These are phyloP conservation scores for Penaeus indicus DNA, from an alignment of 1,140 invertebrate species.

Conservation along the genomic window DNA sequence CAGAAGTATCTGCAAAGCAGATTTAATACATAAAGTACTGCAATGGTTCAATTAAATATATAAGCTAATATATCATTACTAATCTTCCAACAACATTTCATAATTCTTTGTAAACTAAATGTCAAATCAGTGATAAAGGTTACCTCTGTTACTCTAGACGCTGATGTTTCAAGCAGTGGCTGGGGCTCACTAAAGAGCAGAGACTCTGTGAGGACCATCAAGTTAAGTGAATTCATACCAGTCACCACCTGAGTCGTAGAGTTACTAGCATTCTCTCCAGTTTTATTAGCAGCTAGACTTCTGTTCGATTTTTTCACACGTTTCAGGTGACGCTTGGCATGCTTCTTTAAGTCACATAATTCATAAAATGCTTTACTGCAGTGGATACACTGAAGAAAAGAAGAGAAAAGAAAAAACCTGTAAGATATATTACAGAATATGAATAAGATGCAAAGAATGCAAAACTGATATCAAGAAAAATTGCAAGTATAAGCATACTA, in stretches of 20 bases:
- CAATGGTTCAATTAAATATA: neutral
- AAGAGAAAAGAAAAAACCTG: neutral
- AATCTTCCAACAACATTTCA: too few species aligned
- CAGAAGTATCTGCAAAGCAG: slow-evolving; percentile 28
- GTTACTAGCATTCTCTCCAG: slow-evolving; percentile 3
- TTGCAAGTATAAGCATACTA: neutral
- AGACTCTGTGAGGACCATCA: slow-evolving; percentile 48
- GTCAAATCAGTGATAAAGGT: neutral
- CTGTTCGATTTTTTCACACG: slow-evolving; percentile 34
- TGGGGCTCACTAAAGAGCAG: slow-evolving; percentile 45
- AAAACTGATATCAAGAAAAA: too few species aligned
- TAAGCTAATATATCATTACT: too few species aligned
- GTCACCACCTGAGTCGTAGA: slow-evolving; percentile 5
- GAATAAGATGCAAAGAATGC: neutral
- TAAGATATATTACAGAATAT: neutral
- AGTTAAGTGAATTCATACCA: slow-evolving; percentile 32
- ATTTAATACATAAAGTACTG: neutral
- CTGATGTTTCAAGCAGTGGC: slow-evolving; percentile 31
- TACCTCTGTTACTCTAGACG: slow-evolving; percentile 26
- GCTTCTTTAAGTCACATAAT: slow-evolving; percentile 41
- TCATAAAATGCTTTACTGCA: slow-evolving; percentile 46
- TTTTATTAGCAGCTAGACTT: neutral
- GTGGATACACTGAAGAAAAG: slow-evolving; percentile 37
- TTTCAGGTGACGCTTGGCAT: slow-evolving; percentile 46
- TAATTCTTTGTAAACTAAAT: neutral